phyloP scores from a whole-genome alignment of 2,113 vertebrate genomes.

The Bettongia penicillata region DNA sequence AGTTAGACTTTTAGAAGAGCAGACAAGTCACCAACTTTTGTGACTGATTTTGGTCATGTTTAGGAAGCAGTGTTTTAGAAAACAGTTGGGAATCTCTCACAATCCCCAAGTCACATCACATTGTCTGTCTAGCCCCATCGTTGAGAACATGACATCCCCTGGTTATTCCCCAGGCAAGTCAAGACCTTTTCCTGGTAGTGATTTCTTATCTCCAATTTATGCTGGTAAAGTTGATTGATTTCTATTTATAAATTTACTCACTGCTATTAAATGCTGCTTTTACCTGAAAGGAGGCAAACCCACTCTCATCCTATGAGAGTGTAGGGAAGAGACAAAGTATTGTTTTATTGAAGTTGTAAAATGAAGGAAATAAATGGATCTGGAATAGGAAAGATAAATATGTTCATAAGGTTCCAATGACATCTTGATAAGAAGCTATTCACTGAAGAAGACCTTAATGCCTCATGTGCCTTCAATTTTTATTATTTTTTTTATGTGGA shows the following conservation, averaged over 20 bases:
- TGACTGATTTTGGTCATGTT: not conserved
- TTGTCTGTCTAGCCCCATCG: not conserved
- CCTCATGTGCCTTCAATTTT: not conserved
- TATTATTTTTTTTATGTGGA: not conserved
- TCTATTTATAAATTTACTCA: not conserved
- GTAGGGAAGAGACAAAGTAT: not conserved
- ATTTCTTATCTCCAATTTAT: not conserved
- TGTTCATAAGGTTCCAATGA: not conserved
- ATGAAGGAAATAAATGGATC: not conserved
- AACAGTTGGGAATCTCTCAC: not conserved
- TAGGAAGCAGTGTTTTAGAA: not conserved
- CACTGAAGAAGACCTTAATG: not conserved
- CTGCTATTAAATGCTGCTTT: not conserved
- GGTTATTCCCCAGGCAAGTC: not conserved
- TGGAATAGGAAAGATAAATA: not conserved
- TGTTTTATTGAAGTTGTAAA: slow-evolving; percentile 5
- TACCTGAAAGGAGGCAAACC: not conserved
- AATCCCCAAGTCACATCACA: not conserved
- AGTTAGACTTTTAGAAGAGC: not conserved
- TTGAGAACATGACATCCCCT: not conserved
- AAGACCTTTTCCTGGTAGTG: not conserved
- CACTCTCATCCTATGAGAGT: not conserved
- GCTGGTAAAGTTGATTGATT: not conserved
- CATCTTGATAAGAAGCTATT: not conserved
- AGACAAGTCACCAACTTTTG: not conserved